A percentile compares a stretch with the other conserved stretches of the same genome.
phyloP scores from a whole-genome alignment of 2,797 vertebrate genomes.

The Selene dorsalis region DNA sequence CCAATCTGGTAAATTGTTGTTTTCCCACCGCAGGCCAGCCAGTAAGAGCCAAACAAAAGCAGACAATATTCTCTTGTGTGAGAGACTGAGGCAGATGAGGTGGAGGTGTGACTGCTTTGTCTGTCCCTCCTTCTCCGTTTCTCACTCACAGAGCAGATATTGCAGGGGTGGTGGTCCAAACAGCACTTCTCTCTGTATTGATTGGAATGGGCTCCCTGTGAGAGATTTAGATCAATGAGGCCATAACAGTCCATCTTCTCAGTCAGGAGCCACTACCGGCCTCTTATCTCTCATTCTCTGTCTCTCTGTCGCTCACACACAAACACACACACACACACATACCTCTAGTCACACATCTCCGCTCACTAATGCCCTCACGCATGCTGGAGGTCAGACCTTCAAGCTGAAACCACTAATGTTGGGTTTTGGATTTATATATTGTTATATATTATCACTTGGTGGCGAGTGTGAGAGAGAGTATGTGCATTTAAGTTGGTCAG shows the following conservation, averaged over 20 bases:
- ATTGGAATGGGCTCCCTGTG: slow-evolving; percentile 61
- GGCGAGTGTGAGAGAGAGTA: neutral
- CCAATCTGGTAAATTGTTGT: slow-evolving; percentile 15
- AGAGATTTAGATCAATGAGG: slow-evolving; percentile 76
- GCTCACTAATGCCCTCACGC: slow-evolving; percentile 27
- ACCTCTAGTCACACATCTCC: slow-evolving; percentile 35
- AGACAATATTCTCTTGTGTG: slow-evolving; percentile 32
- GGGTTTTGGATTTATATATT: slow-evolving; percentile 10
- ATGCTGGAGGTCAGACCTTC: slow-evolving; percentile 31
- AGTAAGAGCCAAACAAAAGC: slow-evolving; percentile 29
- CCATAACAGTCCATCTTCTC: slow-evolving; percentile 74
- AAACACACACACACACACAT: slow-evolving; percentile 41
- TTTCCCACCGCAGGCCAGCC: slow-evolving; percentile 21
- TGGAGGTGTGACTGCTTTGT: slow-evolving; percentile 41
- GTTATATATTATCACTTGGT: neutral
- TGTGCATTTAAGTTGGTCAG: neutral
- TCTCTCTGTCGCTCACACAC: slow-evolving; percentile 38
- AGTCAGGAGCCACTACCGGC: slow-evolving; percentile 64
- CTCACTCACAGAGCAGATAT: slow-evolving; percentile 47
- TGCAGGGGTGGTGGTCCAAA: slow-evolving; percentile 45
- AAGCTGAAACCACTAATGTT: slow-evolving; percentile 3
- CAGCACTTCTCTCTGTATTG: slow-evolving; percentile 62
- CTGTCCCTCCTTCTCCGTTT: too few relatives aligned
- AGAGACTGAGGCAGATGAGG: slow-evolving; percentile 13
- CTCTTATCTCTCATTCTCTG: slow-evolving; percentile 59